These are phyloP conservation scores for Troides helena DNA, from an alignment of 2,888 invertebrate species.

Conservation along the genomic window DNA sequence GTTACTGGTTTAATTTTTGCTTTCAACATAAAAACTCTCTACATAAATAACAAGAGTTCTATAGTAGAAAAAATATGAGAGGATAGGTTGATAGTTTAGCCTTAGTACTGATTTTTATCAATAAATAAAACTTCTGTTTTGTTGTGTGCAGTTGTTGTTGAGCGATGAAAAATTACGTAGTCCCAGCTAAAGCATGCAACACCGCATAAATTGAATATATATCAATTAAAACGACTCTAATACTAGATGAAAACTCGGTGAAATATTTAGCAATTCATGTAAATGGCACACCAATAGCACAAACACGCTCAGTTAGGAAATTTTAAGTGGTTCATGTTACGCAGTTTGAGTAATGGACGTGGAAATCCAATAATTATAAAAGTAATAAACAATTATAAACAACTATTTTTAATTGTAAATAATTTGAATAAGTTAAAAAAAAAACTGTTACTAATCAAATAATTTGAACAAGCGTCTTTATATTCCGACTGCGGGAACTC, in stretches of 20 bases:
- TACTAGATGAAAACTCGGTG: conserved; percentile 34
- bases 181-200: conserved; percentile 32
- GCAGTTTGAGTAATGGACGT: conserved; percentile 22
- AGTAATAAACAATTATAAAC: neutral
- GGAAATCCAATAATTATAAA: conserved; percentile 20
- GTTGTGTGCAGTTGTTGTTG: neutral
- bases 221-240: conserved; percentile 35
- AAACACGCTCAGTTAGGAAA: conserved; percentile 26
- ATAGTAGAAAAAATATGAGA: too few relatives aligned
- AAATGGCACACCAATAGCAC: conserved; percentile 21
- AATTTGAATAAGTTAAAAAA: neutral
- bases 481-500: too few relatives aligned
- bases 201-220: conserved; percentile 37
- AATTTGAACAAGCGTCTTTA: too few relatives aligned
- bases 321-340: conserved; percentile 26
- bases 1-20: too few relatives aligned
- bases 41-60: too few relatives aligned
- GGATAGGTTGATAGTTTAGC: too few relatives aligned
- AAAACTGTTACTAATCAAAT: too few relatives aligned
- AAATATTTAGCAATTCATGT: conserved; percentile 32
- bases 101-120: too few relatives aligned
- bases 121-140: neutral
- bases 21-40: too few relatives aligned
- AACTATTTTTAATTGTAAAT: neutral
- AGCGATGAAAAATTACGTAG: conserved; percentile 31